Base-by-base conservation (phyloP, 2,797 vertebrate genomes). In the Anabas testudineus region DNA sequence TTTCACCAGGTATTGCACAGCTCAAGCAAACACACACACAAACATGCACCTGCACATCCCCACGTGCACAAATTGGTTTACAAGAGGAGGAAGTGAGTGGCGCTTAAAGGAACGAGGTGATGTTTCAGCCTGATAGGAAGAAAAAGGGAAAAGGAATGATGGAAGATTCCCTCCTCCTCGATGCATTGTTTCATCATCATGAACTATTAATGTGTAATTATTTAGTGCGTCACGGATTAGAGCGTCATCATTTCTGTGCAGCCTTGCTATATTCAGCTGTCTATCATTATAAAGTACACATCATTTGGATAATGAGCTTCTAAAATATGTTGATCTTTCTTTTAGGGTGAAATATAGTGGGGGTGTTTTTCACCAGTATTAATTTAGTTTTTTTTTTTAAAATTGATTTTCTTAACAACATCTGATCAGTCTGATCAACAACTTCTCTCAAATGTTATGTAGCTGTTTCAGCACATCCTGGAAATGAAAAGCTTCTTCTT, bases 31-130 rank as follows among this genome's bases (percentile, higher is more conserved):
- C 55, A 66, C 62, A 57, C 3, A 42, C 34, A 42, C 60, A 56
- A 21, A 37, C 55, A 66, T 26, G 47, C 21, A 66, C 47, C 14
- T 32, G 10, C 47, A 74, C 24, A 58, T 13, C 4, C 8, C 30
- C 63, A 24, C 3, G 5, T 13, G 16, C 22, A 64, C 28, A 37
- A 62, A 46, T 59, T 24, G 10, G 2, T 84, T 85, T 78, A 56
- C 80, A 80, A 80, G 67, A 90, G 59, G 12, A 90, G 90, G 90
- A 91, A 91, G 82, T 78, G 0, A 28, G 12, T 37, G 21, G 19
- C n/a, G 73, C 67, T 64, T 68, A 74, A 60, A 85, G 76, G 71
- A 87, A 85, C 12, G 30, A 22, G 3, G 1, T 19, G 32, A 74
- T 63, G 57, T 63, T 51, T 55, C 36, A 60, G 48, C 22, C 21